Evolutionary conservation across 92 coral and sea anemone species (phyloP), one percentile per base, ranked within the genome.

Genomic region (Siderastrea siderea): DNA sequence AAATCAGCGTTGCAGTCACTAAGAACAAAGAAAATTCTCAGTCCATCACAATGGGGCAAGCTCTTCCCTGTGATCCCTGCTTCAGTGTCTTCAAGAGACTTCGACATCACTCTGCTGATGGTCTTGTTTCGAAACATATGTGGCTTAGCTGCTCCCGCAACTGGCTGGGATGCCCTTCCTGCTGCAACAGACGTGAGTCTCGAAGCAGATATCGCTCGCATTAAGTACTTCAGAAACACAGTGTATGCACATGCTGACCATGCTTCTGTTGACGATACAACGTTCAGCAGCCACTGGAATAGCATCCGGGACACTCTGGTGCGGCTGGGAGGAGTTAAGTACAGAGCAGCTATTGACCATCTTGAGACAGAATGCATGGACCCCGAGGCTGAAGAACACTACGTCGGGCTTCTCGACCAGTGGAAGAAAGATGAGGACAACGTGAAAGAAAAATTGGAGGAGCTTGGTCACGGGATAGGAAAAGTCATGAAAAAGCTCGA

Each of bases 91-190:
- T n/a, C n/a, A n/a, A n/a, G n/a, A n/a, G n/a, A n/a, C n/a, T n/a
- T n/a, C n/a, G n/a, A n/a, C n/a, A n/a, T n/a, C n/a, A n/a, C n/a
- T n/a, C n/a, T n/a, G n/a, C n/a, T n/a, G n/a, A n/a, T n/a, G n/a
- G n/a, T n/a, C n/a, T n/a, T n/a, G n/a, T 59, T 79, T 43, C 63
- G 72, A 54, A 79, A 79, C n/a, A 65, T 80, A 10, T 80, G 84
- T 38, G 63, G 75, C 3, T 75, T 80, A 1, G 0, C 84, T 10
- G 14, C 46, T 11, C 93, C 92, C 11, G 19, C 70, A 46, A 73
- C 89, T 12, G 93, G 82, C 43, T 90, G 89, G 93, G 79, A 90
- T n/a, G 63, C 16, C 45, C 85, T 79, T 38, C 93, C 93, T 5
- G 2, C 76, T 44, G 49, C 89, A 1, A 38, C 86, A 55, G 86